Conservation (phyloP, 2,888 invertebrate species). For the Balanococcus diminutus region DNA sequence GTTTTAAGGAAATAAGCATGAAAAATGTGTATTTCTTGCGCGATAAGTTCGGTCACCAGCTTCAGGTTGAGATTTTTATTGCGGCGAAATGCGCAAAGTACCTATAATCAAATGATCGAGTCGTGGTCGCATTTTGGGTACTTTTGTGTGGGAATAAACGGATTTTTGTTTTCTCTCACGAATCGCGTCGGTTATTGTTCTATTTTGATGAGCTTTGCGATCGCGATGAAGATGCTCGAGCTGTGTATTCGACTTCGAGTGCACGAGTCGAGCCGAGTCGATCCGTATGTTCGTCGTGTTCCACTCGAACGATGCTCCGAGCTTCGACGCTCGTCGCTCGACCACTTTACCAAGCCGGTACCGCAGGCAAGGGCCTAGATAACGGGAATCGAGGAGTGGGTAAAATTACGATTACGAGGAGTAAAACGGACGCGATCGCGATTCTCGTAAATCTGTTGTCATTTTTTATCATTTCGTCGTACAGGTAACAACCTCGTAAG, state of each 20-base stretch:
- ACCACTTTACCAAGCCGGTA: slow-evolving; percentile 11
- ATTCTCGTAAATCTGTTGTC: slow-evolving; percentile 34
- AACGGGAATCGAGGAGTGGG: slow-evolving; percentile 35
- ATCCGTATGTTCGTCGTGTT: slow-evolving; percentile 1
- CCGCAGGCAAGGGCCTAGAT: slow-evolving; percentile 7
- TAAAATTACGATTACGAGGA: slow-evolving; percentile 17
- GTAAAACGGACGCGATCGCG: no score
- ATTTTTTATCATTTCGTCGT: background rate
- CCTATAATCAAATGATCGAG: background rate
- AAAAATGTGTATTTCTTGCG: background rate
- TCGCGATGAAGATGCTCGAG: background rate
- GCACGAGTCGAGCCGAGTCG: background rate
- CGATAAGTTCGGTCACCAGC: background rate
- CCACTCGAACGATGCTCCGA: slow-evolving; percentile 6
- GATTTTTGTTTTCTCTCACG: slow-evolving; percentile 1
- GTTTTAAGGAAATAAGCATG: background rate
- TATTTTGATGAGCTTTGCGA: background rate
- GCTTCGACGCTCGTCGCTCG: background rate
- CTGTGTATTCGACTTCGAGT: background rate
- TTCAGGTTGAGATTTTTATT: background rate
- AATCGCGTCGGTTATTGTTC: background rate
- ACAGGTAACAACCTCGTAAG: background rate
- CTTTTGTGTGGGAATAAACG: background rate
- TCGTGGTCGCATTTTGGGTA: background rate
- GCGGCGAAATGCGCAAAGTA: background rate